Evolutionary conservation across 2,888 invertebrate species (phyloP).

Genomic region (Electrophaes corylata): DNA sequence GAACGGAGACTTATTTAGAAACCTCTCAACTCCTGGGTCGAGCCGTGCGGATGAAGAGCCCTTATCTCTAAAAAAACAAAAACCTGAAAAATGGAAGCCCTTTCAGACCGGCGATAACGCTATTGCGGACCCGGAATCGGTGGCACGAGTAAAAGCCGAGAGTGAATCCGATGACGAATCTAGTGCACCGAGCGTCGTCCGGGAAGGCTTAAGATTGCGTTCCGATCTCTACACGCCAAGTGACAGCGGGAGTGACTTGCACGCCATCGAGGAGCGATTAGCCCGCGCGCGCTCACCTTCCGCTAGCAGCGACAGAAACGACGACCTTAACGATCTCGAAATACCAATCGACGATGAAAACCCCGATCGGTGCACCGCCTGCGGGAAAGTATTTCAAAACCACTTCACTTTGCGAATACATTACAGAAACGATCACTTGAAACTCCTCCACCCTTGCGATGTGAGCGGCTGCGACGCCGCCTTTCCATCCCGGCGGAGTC

Average conservation of each 20-base stretch:
- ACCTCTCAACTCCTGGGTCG: conserved; percentile 69
- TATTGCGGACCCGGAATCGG: conserved; percentile 70
- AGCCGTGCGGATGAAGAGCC: conserved; percentile 75
- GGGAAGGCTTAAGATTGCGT: conserved; percentile 75
- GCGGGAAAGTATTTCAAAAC: conserved; percentile 95
- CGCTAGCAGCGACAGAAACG: conserved; percentile 74
- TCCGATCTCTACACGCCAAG: conserved; percentile 80
- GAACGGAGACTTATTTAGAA: conserved; percentile 75
- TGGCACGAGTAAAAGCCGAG: conserved; percentile 77
- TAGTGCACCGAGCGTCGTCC: conserved; percentile 77
- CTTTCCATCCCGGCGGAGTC: conserved; percentile 92
- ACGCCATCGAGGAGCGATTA: conserved; percentile 79
- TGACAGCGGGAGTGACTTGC: conserved; percentile 77
- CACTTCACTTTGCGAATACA: conserved; percentile 95
- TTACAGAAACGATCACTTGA: conserved; percentile 95
- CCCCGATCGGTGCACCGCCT: conserved; percentile 93
- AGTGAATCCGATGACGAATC: conserved; percentile 80
- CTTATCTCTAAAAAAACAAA: conserved; percentile 77
- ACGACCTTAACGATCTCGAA: conserved; percentile 85
- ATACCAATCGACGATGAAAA: conserved; percentile 95
- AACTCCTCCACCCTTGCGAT: conserved; percentile 94
- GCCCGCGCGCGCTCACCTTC: conserved; percentile 81
- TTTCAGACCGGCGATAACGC: conserved; percentile 77
- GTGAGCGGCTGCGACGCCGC: conserved; percentile 96
- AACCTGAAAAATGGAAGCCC: conserved; percentile 72